A percentile compares a stretch with the other conserved stretches of the same genome.
These are phyloP conservation scores for Polyodon spathula DNA, from an alignment of 2,113 vertebrate genomes.

Conservation along the genomic window DNA sequence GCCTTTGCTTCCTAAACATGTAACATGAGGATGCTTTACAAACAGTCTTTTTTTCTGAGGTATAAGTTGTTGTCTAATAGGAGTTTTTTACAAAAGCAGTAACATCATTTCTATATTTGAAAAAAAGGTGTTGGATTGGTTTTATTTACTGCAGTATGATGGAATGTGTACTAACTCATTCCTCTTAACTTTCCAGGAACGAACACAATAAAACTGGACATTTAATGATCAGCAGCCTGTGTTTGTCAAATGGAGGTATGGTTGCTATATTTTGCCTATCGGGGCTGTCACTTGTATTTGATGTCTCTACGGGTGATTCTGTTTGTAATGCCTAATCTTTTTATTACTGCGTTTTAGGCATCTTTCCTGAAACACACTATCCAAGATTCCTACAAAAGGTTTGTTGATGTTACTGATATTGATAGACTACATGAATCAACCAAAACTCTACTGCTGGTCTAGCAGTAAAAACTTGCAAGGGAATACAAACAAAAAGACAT, in stretches of 20 bases:
- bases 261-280: not conserved
- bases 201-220: slow-evolving; percentile 77
- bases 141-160: not conserved
- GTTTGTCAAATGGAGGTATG: slow-evolving; percentile 90
- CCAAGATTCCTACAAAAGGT: slow-evolving; percentile 81
- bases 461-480: not conserved
- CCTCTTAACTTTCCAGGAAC: slow-evolving; percentile 51
- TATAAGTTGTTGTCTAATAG: no score
- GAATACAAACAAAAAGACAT: not conserved
- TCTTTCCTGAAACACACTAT: slow-evolving; percentile 80
- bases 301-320: not conserved
- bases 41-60: no score
- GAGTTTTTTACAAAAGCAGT: no score
- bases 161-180: not conserved
- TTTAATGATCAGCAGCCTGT: slow-evolving; percentile 82
- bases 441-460: not conserved
- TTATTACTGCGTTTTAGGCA: slow-evolving; percentile 49
- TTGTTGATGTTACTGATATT: slow-evolving; percentile 35
- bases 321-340: not conserved
- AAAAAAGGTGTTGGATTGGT: not conserved
- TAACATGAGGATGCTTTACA: no score
- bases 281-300: not conserved
- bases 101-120: no score
- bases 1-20: no score
- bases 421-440: not conserved